Evolutionary conservation across 1,140 invertebrate species (phyloP).

Genomic region (Anagrus nilaparvatae): DNA sequence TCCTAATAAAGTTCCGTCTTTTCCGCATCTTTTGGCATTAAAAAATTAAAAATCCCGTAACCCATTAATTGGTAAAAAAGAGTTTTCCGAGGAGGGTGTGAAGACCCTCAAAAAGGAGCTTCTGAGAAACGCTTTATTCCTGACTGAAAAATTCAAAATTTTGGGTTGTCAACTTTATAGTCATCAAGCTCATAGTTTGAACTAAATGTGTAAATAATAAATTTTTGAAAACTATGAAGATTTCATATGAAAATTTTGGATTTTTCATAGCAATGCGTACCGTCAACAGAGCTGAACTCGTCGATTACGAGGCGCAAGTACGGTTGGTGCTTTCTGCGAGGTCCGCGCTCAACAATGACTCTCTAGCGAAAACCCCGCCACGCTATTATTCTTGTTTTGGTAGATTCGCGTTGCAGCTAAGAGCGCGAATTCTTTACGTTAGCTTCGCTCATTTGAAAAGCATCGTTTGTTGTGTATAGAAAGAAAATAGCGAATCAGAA

Average conservation of each 20-base stretch:
- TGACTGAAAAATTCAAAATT: background rate
- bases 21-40: background rate
- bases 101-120: slow-evolving; percentile 1
- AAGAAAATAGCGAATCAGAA: background rate
- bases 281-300: slow-evolving; percentile 8
- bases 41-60: background rate
- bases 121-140: background rate
- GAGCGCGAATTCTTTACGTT: too few species aligned
- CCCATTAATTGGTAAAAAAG: background rate
- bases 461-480: background rate
- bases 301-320: slow-evolving; percentile 3
- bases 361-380: background rate
- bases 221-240: background rate
- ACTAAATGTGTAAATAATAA: background rate
- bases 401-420: too few species aligned
- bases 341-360: slow-evolving; percentile 19
- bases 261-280: slow-evolving; percentile 10
- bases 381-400: background rate
- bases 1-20: background rate
- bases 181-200: background rate
- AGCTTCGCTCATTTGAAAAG: background rate
- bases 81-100: slow-evolving; percentile 6
- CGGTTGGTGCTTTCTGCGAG: slow-evolving; percentile 16
- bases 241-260: slow-evolving; percentile 4
- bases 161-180: background rate